Base-by-base conservation (phyloP, 2,113 vertebrate genomes). In the Lichenostomus cassidix region DNA sequence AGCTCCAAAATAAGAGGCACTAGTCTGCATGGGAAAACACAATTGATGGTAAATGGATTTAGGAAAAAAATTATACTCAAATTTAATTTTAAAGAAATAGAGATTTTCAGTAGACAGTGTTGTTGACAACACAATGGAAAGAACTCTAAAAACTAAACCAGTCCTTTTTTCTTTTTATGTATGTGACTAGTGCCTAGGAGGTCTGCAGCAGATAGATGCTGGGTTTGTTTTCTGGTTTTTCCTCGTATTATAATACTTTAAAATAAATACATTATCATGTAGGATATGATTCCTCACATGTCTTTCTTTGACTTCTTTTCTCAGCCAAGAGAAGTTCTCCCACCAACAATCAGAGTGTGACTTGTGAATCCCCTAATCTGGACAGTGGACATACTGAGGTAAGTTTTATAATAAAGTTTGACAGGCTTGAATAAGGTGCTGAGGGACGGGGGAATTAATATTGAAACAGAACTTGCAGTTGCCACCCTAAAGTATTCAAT, bases 261-360 rank as follows among this genome's bases (percentile, higher is more conserved):
- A 39, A 28, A 24, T 28, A 46, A 7, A 10, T 55, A 29, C 5
- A 27, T 49, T 60, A 24, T 47, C 33, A 15, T 42, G n/a, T 27
- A 70, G 62, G 47, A 63, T 4, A 7, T 14, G 4, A 55, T 35
- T 89, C 62, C 50, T 90, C 22, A 87, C 84, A 65, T 83, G 8
- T 55, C 63, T 31, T 91, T 73, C 71, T 88, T n/a, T 93, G 33
- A 14, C 82, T 94, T 87, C 27, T 92, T 90, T 64, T 20, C n/a
- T 94, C 97, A 99, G 99, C 99, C 62, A 99, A 99, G 95, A 98
- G 99, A 97, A 99, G 98, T 96, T 99, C 99, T 97, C 98, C 98
- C 41, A 97, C 98, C 83, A 99, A 98, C 94, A 99, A 98, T 95
- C 98, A 98, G 96, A 98, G 97, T 8, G 95, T 98, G 89, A 97